phyloP scores from a whole-genome alignment of 1,140 invertebrate species.

The Condylostylus longicornis region DNA sequence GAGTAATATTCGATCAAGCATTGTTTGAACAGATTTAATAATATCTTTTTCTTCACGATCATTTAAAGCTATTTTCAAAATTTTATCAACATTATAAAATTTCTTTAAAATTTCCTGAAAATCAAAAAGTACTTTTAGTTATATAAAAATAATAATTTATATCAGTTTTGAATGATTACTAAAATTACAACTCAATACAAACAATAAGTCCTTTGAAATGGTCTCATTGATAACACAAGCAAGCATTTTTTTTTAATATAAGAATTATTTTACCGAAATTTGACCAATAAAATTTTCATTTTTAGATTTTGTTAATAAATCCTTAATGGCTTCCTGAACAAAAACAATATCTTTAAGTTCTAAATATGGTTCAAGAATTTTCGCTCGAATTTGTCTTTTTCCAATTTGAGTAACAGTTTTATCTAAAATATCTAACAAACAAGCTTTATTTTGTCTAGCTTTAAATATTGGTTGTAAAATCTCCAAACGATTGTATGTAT shows the following conservation, averaged over 20 bases:
- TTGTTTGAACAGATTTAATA: conserved; percentile 47
- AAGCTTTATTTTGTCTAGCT: conserved; percentile 33
- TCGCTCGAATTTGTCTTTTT: conserved; percentile 54
- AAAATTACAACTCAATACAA: too few species aligned
- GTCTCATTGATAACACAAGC: too few species aligned
- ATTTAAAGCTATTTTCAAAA: conserved; percentile 37
- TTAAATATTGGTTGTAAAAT: conserved; percentile 40
- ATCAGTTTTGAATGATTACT: too few species aligned
- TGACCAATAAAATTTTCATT: too few species aligned
- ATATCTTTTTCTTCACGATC: conserved; percentile 41
- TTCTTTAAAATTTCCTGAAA: conserved; percentile 34
- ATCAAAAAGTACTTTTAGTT: background rate
- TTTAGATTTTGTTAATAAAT: too few species aligned
- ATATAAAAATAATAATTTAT: too few species aligned
- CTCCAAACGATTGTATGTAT: conserved; percentile 56
- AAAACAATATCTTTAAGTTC: conserved; percentile 46
- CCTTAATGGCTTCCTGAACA: conserved; percentile 35
- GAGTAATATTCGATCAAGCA: conserved; percentile 62
- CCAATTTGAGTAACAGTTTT: conserved; percentile 66
- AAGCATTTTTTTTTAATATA: too few species aligned
- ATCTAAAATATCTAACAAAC: conserved; percentile 60
- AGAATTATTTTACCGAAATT: too few species aligned
- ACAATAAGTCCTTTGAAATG: too few species aligned
- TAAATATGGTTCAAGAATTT: conserved; percentile 67
- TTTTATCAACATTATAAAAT: conserved; percentile 36